Base-by-base conservation (phyloP, 2,888 invertebrate species). In the Ophioninae sp. region DNA sequence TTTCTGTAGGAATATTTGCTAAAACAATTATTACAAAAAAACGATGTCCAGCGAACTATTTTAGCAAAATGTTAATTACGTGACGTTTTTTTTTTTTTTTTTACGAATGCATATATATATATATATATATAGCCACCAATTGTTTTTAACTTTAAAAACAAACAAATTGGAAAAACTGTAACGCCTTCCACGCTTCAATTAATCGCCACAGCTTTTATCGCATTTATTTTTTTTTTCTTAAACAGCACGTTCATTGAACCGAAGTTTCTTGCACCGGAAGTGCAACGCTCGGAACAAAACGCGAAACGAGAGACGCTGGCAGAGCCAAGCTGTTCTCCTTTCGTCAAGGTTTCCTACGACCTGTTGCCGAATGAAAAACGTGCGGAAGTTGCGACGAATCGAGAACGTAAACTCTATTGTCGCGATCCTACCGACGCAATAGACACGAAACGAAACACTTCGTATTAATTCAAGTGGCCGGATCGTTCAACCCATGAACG, bases 341-440 rank as follows among this genome's bases (percentile, higher is more conserved):
- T 8, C 39, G 23, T 61, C 37, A 8, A 67, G 20, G 59, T 56
- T 75, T 70, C 44, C 10, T 72, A n/a, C 41, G n/a, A 6, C 50
- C 23, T 30, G 44, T 7, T 44, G 61, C 41, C 30, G 64, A 59
- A 73, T 77, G 72, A n/a, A 65, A 68, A 57, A 39, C 64, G 56
- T 62, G 44, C 73, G 79, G 77, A 83, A 83, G 76, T 80, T 67
- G 68, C 73, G 30, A 80, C 62, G 62, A 68, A 56, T 79, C 72
- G 44, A 68, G 37, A 83, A 77, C 67, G 79, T 68, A 73, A 76
- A 77, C 76, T 23, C 80, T 77, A 80, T 83, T 83, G 73, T 80
- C 69, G 41, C 67, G 13, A 72, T 65, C 23, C n/a, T 50, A 30
- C 61, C 20, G n/a, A n/a, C n/a, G n/a, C n/a, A n/a, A n/a, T n/a